Base-by-base conservation (phyloP, 2,113 vertebrate species). In the Tympanuchus pallidicinctus region DNA sequence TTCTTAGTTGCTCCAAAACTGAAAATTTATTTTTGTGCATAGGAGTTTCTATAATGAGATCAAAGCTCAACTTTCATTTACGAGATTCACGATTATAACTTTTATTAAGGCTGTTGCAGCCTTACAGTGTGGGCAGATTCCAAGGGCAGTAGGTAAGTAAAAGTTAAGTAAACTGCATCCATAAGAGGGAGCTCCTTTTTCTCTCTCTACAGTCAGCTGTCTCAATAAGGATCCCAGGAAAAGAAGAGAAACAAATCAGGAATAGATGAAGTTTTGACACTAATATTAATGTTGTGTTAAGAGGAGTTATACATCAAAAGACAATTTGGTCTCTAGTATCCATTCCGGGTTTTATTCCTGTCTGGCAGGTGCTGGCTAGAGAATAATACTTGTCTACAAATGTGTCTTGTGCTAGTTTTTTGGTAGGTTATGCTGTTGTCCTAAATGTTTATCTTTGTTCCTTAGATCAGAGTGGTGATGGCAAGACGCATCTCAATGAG, bases 401-500 rank as follows among this genome's bases (percentile, higher is more conserved):
- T 42, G 74, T 66, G 15, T 86, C n/a, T 65, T 83, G 63, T 34
- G 40, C 38, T 40, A 19, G 17, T 28, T 64, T 40, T 28, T 5
- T 27, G 14, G 18, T 67, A 32, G 14, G 43, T 14, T 47, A 14
- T 45, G 36, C 9, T 63, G 18, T n/a, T 67, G 65, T 38, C 19
- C 32, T 57, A 32, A 34, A 34, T 34, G 34, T 64, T 40, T 18
- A 82, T 96, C 21, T 96, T 91, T 88, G 34, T 96, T 89, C 40
- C 22, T n/a, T 91, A 99, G 99, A 97, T 97, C 99, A 99, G 96
- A 98, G 97, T 5, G 99, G 99, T 89, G 99, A 99, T 80, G 99
- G 99, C 56, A 98, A 98, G 91, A 99, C 99, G 38, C 98, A 99
- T 96, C 98, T 99, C 30, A 99, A 99, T 91, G 99, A 99, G 70